Conservation (phyloP, 2,888 invertebrate genomes). For the Drosophila bunnanda region DNA sequence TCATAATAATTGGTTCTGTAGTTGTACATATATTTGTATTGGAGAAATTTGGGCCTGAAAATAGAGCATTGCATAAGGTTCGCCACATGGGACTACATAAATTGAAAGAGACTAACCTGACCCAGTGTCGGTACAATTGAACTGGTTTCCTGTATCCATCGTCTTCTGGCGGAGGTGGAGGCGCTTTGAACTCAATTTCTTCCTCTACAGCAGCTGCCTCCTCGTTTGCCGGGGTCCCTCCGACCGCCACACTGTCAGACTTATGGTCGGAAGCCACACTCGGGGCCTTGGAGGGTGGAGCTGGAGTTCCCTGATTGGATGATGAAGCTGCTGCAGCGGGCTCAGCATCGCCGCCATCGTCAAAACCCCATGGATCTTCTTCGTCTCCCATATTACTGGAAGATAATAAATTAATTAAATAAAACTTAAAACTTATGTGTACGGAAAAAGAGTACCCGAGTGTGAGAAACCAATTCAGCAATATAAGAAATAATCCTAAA, state of each 20-base stretch:
- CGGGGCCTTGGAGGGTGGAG: slow-evolving; percentile 80
- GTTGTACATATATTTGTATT: slow-evolving; percentile 93
- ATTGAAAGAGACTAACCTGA: slow-evolving; percentile 86
- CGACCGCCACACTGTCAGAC: slow-evolving; percentile 81
- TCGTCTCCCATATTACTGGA: slow-evolving; percentile 84
- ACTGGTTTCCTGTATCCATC: slow-evolving; percentile 89
- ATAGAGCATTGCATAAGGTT: slow-evolving; percentile 1
- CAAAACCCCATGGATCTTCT: slow-evolving; percentile 86
- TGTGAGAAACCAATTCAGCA: background rate
- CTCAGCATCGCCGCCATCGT: slow-evolving; percentile 83
- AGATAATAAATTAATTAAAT: background rate
- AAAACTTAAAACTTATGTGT: background rate
- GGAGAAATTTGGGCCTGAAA: slow-evolving; percentile 91
- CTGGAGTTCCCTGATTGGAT: slow-evolving; percentile 49
- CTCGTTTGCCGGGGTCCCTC: slow-evolving; percentile 50
- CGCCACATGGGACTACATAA: background rate
- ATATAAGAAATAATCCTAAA: background rate
- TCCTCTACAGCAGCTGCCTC: slow-evolving; percentile 81
- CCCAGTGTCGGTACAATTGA: slow-evolving; percentile 92
- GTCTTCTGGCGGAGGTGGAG: slow-evolving; percentile 85
- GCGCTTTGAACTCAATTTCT: slow-evolving; percentile 85
- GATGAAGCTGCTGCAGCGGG: slow-evolving; percentile 50
- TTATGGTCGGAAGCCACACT: slow-evolving; percentile 78
- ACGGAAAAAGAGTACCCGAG: background rate
- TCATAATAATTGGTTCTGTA: slow-evolving; percentile 94